Conservation (phyloP, 1,140 invertebrate genomes). For the Nixonia krombeini region DNA sequence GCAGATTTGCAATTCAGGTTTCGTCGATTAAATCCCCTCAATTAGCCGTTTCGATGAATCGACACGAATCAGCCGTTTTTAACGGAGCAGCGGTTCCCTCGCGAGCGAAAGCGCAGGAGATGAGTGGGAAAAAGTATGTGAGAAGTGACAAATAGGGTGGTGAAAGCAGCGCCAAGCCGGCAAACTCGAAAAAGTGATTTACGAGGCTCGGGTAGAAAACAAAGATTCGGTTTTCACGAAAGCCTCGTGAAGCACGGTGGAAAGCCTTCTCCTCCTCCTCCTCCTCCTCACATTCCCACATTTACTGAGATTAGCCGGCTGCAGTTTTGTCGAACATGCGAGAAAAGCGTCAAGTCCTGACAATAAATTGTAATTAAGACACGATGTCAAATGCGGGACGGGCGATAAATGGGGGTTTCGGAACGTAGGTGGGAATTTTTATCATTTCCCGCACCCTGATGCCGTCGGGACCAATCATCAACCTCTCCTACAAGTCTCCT, state of each 20-base stretch:
- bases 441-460: slow-evolving; percentile 41
- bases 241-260: slow-evolving; percentile 7
- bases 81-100: slow-evolving; percentile 6
- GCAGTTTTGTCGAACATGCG: slow-evolving; percentile 13
- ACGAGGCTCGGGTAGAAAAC: background rate
- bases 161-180: background rate
- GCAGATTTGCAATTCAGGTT: too few relatives aligned
- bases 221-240: background rate
- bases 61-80: too few relatives aligned
- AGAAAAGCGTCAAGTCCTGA: slow-evolving; percentile 36
- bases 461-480: slow-evolving; percentile 51
- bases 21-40: too few relatives aligned
- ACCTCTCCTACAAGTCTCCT: slow-evolving; percentile 39
- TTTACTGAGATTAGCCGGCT: background rate
- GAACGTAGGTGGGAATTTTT: slow-evolving; percentile 32
- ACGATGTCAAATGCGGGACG: slow-evolving; percentile 16
- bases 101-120: slow-evolving; percentile 13
- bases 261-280: too few relatives aligned
- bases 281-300: too few relatives aligned
- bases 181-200: slow-evolving; percentile 13
- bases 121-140: slow-evolving; percentile 7
- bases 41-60: too few relatives aligned
- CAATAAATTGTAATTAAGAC: slow-evolving; percentile 50
- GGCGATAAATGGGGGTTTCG: slow-evolving; percentile 9
- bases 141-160: background rate